Evolutionary conservation across 2,888 invertebrate species (phyloP), one percentile per base, ranked within the genome.

Genomic region (Crocallis elinguaria): DNA sequence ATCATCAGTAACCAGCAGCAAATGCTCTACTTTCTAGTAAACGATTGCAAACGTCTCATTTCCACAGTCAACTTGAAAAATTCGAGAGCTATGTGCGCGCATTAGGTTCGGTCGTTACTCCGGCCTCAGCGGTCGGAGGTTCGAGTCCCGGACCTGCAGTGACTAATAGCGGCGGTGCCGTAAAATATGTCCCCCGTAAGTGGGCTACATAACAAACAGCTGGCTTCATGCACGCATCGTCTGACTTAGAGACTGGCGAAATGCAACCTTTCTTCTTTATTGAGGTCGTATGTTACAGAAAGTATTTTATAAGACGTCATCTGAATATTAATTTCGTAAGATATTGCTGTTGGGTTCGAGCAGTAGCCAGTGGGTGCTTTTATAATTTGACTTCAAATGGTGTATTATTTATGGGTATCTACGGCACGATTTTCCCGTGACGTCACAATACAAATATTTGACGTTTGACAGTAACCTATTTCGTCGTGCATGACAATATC

Each of bases 61-160:
- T 72, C 70, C 65, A 73, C 64, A 67, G 72, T 69, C 71, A 68
- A 73, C 71, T 79, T 84, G 82, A 83, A 81, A 82, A 84, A 83
- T 84, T 73, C 71, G 69, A 64, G 73, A 77, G 67, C 76, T 79
- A 81, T 82, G 78, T 76, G 77, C 60, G 64, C 71, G 72, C 82
- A 80, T 84, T 84, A 84, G 72, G 75, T 71, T 72, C 65, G 76
- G 77, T 81, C 84, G 83, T 82, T 84, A 79, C 77, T 77, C 74
- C 72, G 75, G 71, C 72, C 71, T 73, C 71, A 62, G 66, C 68
- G 65, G 58, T 62, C 65, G 42, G 27, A 66, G 73, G 77, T 80
- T 83, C 73, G 76, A 76, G 71, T 55, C 66, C 69, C 62, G 64
- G 62, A 61, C 67, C 59, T 65, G 65, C 64, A 66, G 68, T 79